These are phyloP conservation scores for Lepidurus packardi DNA, from an alignment of 1,140 invertebrate genomes.

Conservation along the genomic window DNA sequence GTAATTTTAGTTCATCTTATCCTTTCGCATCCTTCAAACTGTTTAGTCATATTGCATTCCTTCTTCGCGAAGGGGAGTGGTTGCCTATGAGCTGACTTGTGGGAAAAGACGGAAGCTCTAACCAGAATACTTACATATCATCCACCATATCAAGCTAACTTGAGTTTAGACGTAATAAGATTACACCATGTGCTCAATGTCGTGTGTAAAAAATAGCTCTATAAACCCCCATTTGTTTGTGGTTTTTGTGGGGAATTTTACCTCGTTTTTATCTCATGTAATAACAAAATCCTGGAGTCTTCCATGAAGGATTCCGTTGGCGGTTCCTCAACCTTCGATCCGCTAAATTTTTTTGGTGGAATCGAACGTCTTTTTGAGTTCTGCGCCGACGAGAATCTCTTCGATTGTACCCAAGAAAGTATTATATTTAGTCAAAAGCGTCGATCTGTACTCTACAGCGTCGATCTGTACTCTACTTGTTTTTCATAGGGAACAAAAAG, in stretches of 20 bases:
- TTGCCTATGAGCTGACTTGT: neutral
- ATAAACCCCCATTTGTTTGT: neutral
- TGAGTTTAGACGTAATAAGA: neutral
- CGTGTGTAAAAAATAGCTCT: slow-evolving; percentile 2
- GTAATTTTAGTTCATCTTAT: no score
- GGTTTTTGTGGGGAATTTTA: neutral
- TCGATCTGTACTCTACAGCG: no score
- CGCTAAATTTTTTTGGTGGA: no score
- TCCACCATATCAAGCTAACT: neutral
- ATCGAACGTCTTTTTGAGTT: no score
- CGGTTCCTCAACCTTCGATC: neutral
- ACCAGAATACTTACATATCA: slow-evolving; percentile 16
- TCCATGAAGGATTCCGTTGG: slow-evolving; percentile 1
- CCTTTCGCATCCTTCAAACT: no score
- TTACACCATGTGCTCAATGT: slow-evolving; percentile 26
- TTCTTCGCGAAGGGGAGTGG: neutral
- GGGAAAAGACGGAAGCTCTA: neutral
- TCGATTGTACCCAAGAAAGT: no score
- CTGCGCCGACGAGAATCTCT: no score
- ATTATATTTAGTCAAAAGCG: no score
- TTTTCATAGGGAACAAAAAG: no score
- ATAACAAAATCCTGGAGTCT: slow-evolving; percentile 17
- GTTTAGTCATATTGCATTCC: no score
- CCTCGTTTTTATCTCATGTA: neutral
- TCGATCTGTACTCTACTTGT: no score